These are phyloP conservation scores for Rhinoptilus africanus DNA, from an alignment of 2,113 vertebrate genomes.

Conservation along the genomic window DNA sequence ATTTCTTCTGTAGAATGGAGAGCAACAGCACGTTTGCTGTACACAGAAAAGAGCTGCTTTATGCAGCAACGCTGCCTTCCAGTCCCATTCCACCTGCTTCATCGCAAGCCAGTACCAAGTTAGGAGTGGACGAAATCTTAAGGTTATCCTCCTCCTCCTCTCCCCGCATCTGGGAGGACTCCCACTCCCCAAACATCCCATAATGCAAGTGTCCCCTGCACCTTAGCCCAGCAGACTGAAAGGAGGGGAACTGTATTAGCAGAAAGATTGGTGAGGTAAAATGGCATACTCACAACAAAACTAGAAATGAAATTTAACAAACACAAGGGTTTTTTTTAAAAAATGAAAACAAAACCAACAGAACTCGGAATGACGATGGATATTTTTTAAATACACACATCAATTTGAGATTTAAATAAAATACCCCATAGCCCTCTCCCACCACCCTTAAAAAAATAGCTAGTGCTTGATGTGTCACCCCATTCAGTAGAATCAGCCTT, in stretches of 20 bases:
- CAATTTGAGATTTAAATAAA: not conserved
- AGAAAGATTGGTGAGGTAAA: conserved; percentile 75
- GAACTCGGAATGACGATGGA: conserved; percentile 42
- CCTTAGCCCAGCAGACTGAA: conserved; percentile 80
- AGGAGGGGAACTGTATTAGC: conserved; percentile 71
- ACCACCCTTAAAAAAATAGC: conserved; percentile 26
- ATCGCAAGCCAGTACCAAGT: not conserved
- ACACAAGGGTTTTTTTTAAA: not conserved
- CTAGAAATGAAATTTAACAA: conserved; percentile 63
- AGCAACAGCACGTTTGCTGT: not conserved
- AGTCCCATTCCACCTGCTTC: not conserved
- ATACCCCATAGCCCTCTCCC: not conserved
- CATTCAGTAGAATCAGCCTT: not conserved
- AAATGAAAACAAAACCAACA: conserved; percentile 54
- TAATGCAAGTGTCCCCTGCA: not conserved
- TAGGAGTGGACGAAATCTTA: not conserved
- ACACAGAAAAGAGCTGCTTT: not conserved
- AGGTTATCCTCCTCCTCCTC: not conserved
- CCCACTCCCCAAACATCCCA: not conserved
- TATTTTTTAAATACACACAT: conserved; percentile 33
- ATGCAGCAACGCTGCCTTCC: not conserved
- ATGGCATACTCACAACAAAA: conserved; percentile 66
- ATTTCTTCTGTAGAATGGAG: not conserved
- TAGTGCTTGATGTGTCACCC: conserved; percentile 11
- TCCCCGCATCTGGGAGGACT: not conserved